Conservation (phyloP, 2,797 vertebrate genomes). For the Menidia menidia region DNA sequence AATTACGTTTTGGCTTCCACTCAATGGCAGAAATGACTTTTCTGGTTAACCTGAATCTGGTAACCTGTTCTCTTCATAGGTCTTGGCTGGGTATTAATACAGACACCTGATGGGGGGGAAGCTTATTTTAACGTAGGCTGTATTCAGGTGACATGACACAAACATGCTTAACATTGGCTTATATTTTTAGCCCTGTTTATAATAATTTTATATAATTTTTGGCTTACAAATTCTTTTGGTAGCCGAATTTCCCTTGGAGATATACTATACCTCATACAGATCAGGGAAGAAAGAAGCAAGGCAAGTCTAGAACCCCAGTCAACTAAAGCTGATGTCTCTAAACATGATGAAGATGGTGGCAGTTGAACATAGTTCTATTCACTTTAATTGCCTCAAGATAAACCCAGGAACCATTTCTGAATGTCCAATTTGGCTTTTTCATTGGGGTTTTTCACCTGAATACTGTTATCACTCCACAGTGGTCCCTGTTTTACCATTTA, state of each 20-base stretch:
- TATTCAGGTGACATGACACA: too few species aligned
- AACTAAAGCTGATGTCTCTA: not conserved
- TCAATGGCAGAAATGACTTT: too few species aligned
- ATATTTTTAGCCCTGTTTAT: not conserved
- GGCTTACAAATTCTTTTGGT: too few species aligned
- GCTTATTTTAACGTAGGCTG: conserved; percentile 5
- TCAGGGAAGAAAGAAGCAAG: too few species aligned
- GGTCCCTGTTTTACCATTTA: not conserved
- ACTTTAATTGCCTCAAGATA: not conserved
- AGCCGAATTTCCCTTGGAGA: too few species aligned
- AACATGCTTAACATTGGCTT: not conserved
- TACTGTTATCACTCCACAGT: too few species aligned
- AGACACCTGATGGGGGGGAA: conserved; percentile 1
- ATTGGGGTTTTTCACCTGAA: too few species aligned
- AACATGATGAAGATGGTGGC: not conserved
- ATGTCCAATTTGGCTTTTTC: not conserved
- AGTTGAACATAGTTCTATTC: not conserved
- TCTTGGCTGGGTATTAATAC: not conserved
- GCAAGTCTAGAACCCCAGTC: not conserved
- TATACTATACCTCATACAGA: too few species aligned
- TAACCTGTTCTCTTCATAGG: not conserved
- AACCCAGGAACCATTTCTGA: not conserved
- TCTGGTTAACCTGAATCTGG: too few species aligned
- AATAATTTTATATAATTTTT: not conserved
- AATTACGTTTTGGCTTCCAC: too few species aligned